These are phyloP conservation scores for Chionis minor DNA, from an alignment of 2,113 vertebrate species.

Conservation along the genomic window DNA sequence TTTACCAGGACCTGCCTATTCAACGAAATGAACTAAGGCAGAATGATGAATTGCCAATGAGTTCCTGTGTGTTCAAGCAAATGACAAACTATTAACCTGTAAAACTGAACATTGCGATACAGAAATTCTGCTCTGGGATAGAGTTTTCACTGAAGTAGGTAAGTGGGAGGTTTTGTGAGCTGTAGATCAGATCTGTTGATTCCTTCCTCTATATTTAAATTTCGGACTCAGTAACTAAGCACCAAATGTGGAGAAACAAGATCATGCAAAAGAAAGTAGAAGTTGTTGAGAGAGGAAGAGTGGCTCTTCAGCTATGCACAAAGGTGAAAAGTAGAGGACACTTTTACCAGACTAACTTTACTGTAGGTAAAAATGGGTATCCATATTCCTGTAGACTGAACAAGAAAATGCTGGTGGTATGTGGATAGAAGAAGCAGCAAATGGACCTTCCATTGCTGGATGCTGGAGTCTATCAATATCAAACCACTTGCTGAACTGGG, in stretches of 20 bases:
- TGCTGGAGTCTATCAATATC: neutral
- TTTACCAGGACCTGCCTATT: neutral
- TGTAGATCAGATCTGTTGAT: neutral
- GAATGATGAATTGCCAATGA: constrained; percentile 25
- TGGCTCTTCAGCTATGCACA: neutral
- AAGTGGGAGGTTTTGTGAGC: neutral
- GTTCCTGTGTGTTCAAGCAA: constrained; percentile 43
- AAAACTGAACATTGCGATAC: neutral
- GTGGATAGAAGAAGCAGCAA: neutral
- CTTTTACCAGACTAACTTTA: neutral
- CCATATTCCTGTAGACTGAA: neutral
- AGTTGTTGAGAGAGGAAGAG: neutral
- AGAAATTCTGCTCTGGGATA: constrained; percentile 10
- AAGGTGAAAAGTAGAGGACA: neutral
- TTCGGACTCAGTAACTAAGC: neutral
- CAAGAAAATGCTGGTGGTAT: neutral
- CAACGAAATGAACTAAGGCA: constrained; percentile 6
- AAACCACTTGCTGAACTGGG: neutral
- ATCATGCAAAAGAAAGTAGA: neutral
- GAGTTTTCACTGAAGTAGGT: neutral
- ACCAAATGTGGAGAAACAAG: neutral
- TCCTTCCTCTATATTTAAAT: neutral
- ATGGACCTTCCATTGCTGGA: neutral
- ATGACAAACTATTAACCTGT: constrained; percentile 35
- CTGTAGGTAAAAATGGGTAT: neutral